A percentile compares a stretch with the other conserved stretches of the same genome.
phyloP scores from a whole-genome alignment of 1,140 invertebrate species.

The Trachymyrmex cornetzi region DNA sequence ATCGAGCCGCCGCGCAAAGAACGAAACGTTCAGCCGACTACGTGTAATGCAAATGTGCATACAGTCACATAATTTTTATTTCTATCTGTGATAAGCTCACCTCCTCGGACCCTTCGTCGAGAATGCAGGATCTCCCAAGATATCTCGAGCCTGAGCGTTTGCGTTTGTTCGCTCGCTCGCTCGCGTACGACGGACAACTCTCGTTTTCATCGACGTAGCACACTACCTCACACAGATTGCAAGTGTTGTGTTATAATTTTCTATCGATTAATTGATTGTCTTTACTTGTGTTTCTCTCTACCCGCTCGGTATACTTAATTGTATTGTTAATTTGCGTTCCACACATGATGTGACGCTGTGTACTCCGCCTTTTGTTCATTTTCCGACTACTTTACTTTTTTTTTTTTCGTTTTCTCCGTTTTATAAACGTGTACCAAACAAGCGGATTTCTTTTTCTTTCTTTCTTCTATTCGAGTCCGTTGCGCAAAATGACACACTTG shows the following conservation, averaged over 20 bases:
- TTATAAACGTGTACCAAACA: not conserved
- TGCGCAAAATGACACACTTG: slow-evolving; percentile 18
- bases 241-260: slow-evolving; percentile 81
- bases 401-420: slow-evolving; percentile 50
- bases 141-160: not conserved
- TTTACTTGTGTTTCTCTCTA: slow-evolving; percentile 86
- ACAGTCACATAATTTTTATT: slow-evolving; percentile 21
- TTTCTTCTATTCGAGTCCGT: slow-evolving; percentile 54
- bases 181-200: not conserved
- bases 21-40: not conserved
- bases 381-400: slow-evolving; percentile 37
- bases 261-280: slow-evolving; percentile 79
- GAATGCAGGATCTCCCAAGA: not conserved
- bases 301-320: slow-evolving; percentile 84
- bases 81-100: not conserved
- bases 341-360: slow-evolving; percentile 67
- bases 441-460: slow-evolving; percentile 17
- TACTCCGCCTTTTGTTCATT: slow-evolving; percentile 40
- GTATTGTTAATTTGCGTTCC: slow-evolving; percentile 75
- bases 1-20: slow-evolving; percentile 1
- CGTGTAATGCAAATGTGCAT: not conserved
- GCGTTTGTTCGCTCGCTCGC: not conserved
- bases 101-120: not conserved
- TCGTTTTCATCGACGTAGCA: slow-evolving; percentile 32
- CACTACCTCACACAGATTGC: slow-evolving; percentile 73